Evolutionary conservation across 1,140 invertebrate species (phyloP).

Genomic region (Neocloeon triangulifer): DNA sequence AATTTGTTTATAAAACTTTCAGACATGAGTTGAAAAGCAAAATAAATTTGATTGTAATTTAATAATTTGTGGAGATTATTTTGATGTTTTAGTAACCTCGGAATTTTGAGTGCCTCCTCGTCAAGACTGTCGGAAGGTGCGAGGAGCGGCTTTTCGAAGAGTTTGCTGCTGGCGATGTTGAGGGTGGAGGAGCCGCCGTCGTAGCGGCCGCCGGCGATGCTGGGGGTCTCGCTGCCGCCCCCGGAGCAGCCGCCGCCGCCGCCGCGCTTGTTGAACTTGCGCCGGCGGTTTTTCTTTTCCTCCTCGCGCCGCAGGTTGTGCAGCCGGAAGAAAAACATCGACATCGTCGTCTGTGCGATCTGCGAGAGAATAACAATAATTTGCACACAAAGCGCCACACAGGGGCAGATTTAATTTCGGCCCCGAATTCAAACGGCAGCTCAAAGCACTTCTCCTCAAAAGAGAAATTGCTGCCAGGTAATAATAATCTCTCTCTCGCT

Average conservation of each 20-base stretch:
- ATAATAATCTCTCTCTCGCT: too few relatives aligned
- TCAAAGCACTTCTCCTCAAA: too few relatives aligned
- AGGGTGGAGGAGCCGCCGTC: conserved; percentile 27
- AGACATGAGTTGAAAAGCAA: too few relatives aligned
- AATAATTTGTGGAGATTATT: too few relatives aligned
- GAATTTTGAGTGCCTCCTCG: conserved; percentile 76
- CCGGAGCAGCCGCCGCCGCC: conserved; percentile 18
- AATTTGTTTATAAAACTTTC: too few relatives aligned
- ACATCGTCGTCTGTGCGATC: too few relatives aligned
- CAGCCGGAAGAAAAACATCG: conserved; percentile 83
- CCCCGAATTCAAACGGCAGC: too few relatives aligned
- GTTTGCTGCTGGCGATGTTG: conserved; percentile 44
- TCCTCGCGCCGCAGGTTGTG: conserved; percentile 68
- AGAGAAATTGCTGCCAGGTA: too few relatives aligned
- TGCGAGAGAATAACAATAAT: too few relatives aligned
- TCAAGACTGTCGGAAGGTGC: conserved; percentile 70
- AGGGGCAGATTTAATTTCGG: too few relatives aligned
- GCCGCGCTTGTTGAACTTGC: conserved; percentile 25
- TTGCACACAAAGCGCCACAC: too few relatives aligned
- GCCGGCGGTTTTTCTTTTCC: conserved; percentile 33
- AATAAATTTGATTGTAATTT: too few relatives aligned
- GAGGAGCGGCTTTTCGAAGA: conserved; percentile 60
- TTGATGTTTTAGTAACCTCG: conserved; percentile 54
- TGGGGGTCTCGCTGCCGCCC: conserved; percentile 8
- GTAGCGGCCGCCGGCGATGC: conserved; percentile 17